Conservation (phyloP, 2,113 vertebrate genomes). For the Anarhynchus alexandrinus region DNA sequence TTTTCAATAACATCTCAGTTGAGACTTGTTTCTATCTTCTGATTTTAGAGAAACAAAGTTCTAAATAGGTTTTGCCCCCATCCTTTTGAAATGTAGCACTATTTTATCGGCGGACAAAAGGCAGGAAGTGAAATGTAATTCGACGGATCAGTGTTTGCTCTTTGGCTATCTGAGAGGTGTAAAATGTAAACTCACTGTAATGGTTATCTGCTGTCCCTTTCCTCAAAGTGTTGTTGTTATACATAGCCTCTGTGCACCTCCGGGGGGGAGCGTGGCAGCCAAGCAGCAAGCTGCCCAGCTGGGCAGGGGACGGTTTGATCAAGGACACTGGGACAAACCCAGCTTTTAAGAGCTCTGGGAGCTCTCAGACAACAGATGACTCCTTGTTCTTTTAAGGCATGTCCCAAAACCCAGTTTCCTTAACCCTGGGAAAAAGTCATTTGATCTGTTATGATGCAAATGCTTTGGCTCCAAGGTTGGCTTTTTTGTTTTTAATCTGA, state of each 20-base stretch:
- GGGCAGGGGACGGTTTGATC: background rate
- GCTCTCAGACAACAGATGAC: background rate
- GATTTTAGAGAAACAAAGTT: background rate
- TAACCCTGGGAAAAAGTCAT: background rate
- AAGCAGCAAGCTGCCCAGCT: background rate
- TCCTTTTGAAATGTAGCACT: background rate
- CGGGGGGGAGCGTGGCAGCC: background rate
- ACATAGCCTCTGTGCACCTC: background rate
- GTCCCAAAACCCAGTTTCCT: background rate
- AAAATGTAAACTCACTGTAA: background rate
- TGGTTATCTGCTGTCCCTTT: background rate
- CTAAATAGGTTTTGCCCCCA: background rate
- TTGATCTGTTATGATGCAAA: background rate
- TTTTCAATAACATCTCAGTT: background rate
- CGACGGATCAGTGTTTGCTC: background rate
- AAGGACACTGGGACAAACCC: conserved; percentile 22
- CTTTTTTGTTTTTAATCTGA: background rate
- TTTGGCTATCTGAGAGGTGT: background rate
- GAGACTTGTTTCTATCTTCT: background rate
- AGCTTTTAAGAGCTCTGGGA: background rate
- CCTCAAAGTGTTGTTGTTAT: background rate
- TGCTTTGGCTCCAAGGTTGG: background rate
- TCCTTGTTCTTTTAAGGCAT: background rate
- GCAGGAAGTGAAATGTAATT: conserved; percentile 17
- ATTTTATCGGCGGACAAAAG: background rate